Evolutionary conservation across 2,888 invertebrate species (phyloP).

Genomic region (Tetranychus piercei): DNA sequence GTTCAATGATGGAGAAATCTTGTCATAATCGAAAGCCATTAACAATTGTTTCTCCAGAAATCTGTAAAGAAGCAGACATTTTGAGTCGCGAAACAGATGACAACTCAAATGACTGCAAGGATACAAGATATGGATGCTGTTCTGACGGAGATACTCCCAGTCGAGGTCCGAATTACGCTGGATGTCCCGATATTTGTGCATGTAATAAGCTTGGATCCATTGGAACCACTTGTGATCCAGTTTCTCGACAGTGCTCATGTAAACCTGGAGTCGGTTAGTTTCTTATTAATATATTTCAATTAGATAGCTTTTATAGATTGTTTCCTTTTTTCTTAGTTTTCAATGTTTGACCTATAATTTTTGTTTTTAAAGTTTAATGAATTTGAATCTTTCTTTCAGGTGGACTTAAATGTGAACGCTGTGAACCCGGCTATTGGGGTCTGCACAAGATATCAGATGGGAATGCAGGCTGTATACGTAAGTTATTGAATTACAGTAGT

Average conservation of each 20-base stretch:
- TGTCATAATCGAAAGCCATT: slow-evolving; percentile 41
- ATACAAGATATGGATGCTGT: slow-evolving; percentile 60
- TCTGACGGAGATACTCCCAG: slow-evolving; percentile 48
- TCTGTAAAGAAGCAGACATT: slow-evolving; percentile 61
- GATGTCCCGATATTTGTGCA: slow-evolving; percentile 59
- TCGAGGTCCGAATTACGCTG: slow-evolving; percentile 54
- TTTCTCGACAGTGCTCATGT: slow-evolving; percentile 58
- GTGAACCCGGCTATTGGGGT: slow-evolving; percentile 78
- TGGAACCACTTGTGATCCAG: slow-evolving; percentile 55
- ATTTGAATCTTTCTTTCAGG: slow-evolving; percentile 34
- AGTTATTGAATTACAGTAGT: slow-evolving; percentile 22
- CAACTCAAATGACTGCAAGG: slow-evolving; percentile 43
- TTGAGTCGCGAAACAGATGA: slow-evolving; percentile 51
- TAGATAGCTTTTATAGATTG: no score
- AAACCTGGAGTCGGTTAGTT: slow-evolving; percentile 65
- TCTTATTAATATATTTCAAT: neutral
- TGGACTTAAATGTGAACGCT: slow-evolving; percentile 63
- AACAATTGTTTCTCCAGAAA: slow-evolving; percentile 31
- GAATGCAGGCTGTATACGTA: slow-evolving; percentile 35
- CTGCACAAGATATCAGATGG: slow-evolving; percentile 40
- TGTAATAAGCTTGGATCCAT: slow-evolving; percentile 58
- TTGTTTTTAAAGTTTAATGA: neutral
- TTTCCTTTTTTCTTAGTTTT: neutral
- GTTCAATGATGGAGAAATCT: slow-evolving; percentile 56
- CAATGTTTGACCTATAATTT: neutral